Conservation (phyloP, 2,888 invertebrate genomes). For the Caenorhabditis parvicauda region DNA sequence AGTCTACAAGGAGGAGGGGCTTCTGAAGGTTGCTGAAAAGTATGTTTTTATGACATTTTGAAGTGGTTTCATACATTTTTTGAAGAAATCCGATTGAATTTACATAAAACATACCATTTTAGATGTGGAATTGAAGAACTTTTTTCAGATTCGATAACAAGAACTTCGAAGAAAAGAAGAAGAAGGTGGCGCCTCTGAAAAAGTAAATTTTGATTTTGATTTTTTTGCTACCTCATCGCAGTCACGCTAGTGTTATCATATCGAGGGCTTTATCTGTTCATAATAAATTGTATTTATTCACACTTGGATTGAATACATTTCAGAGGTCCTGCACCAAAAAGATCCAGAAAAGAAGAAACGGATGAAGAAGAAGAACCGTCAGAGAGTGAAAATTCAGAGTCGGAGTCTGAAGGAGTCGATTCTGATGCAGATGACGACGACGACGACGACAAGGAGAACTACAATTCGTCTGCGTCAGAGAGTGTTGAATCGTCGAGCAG, state of each 20-base stretch:
- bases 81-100: slow-evolving; percentile 17
- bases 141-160: slow-evolving; percentile 34
- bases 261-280: too few relatives aligned
- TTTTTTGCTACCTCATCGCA: not conserved
- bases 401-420: slow-evolving; percentile 7
- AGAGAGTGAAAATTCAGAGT: not conserved
- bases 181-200: slow-evolving; percentile 56
- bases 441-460: slow-evolving; percentile 7
- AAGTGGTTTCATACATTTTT: not conserved
- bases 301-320: too few relatives aligned
- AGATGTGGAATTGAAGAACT: not conserved
- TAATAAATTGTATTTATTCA: too few relatives aligned
- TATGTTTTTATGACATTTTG: slow-evolving; percentile 7
- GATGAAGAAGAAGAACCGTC: not conserved
- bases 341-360: not conserved
- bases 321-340: not conserved
- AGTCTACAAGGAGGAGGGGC: slow-evolving; percentile 69
- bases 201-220: not conserved
- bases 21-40: slow-evolving; percentile 29
- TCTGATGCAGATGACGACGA: slow-evolving; percentile 17
- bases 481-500: not conserved
- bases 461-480: not conserved
- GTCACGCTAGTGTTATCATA: too few relatives aligned
- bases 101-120: not conserved
- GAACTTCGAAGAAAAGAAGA: slow-evolving; percentile 51